Evolutionary conservation across 1,140 invertebrate species (phyloP), one percentile per base, ranked within the genome.

Genomic region (Helicoverpa zea): DNA sequence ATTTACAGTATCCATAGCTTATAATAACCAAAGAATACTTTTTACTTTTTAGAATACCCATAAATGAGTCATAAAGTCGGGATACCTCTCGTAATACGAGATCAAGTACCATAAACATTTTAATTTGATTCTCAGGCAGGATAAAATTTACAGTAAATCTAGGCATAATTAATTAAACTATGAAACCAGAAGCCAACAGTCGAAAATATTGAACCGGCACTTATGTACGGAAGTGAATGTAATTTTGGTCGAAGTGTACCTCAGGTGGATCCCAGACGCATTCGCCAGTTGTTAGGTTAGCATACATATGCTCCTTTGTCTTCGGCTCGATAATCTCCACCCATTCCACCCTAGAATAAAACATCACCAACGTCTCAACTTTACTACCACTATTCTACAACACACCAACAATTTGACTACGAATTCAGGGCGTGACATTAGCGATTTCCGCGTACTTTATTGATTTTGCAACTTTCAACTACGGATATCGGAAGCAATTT

Each of bases 301-400:
- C 99, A 96, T 99, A 99, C 98, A 99, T 99, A 95, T 98, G 98
- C 96, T 99, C 98, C 95, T 98, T 98, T 86, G 98, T 99, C 92
- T 98, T 97, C 86, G 99, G 99, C 94, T 99, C 99, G 95, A 99
- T 99, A 90, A 99, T 99, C 96, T 99, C 99, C 93, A 99, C 98
- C 99, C 99, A 99, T 97, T 99, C 98, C 96, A 98, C 97, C 95
- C 97, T 97, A 91, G 91, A 96, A 96, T 94, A 94, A 90, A 94
- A 92, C 94, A 94, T 94, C 70, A 80, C 80, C 61, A 78, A 77
- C 80, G 77, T 87, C 86, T 87, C 81, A 83, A 86, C 79, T 85
- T 83, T 66, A 88, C 79, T 82, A 75, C 79, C 86, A 79, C 54
- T 83, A 82, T 75, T 81, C 68, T 83, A 86, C 77, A 68, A 81